Conservation (phyloP, 2,113 vertebrate genomes). For the Oenanthe oenanthe region DNA sequence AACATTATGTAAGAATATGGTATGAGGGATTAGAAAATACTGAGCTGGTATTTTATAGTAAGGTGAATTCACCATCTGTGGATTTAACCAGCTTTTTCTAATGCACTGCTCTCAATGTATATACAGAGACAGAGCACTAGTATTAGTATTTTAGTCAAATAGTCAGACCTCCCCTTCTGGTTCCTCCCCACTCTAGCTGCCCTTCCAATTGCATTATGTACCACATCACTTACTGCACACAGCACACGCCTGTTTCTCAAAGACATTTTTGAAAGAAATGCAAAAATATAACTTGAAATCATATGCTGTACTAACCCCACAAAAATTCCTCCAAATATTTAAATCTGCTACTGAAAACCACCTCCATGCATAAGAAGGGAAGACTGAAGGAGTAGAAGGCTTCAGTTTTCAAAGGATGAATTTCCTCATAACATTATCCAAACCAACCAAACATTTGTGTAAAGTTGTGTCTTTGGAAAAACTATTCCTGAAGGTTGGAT, state of each 20-base stretch:
- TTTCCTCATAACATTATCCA: neutral
- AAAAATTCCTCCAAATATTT: neutral
- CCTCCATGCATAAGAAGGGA: neutral
- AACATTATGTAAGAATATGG: neutral
- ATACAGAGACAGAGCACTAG: neutral
- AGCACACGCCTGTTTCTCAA: fast-evolving
- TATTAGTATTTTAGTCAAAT: neutral
- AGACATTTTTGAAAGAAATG: neutral
- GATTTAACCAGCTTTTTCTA: neutral
- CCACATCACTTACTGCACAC: fast-evolving
- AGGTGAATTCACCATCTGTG: neutral
- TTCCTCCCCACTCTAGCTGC: neutral
- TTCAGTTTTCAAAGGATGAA: neutral
- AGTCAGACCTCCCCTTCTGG: neutral
- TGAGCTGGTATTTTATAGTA: too few relatives aligned
- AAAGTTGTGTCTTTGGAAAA: neutral
- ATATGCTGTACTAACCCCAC: neutral
- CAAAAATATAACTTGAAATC: neutral
- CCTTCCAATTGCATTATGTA: neutral
- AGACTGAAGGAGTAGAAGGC: neutral
- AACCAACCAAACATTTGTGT: neutral
- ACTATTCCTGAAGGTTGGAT: neutral
- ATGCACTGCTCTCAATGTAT: neutral
- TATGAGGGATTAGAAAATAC: neutral
- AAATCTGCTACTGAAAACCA: neutral